phyloP scores from a whole-genome alignment of 2,888 invertebrate species.

The Carterocephalus palaemon region DNA sequence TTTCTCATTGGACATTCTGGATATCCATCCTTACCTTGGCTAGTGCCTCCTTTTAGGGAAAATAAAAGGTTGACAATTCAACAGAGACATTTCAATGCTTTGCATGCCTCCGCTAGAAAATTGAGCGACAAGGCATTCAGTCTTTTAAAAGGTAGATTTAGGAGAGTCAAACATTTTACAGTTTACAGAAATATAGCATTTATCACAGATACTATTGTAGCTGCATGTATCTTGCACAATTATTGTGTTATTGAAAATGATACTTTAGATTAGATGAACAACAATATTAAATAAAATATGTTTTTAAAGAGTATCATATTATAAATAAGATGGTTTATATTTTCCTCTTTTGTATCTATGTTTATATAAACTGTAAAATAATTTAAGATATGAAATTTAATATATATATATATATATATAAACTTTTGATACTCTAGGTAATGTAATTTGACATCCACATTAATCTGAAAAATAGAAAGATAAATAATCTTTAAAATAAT shows the following conservation, averaged over 20 bases:
- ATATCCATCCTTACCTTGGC: slow-evolving; percentile 55
- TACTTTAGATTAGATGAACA: slow-evolving; percentile 41
- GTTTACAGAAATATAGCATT: slow-evolving; percentile 57
- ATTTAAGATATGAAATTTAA: no score
- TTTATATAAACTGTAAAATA: no score
- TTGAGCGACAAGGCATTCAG: slow-evolving; percentile 54
- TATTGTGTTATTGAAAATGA: slow-evolving; percentile 57
- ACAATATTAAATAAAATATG: slow-evolving; percentile 29
- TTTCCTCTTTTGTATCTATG: no score
- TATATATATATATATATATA: no score
- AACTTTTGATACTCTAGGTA: no score
- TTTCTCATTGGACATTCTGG: slow-evolving; percentile 56
- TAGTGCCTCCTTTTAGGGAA: slow-evolving; percentile 55
- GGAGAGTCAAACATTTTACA: slow-evolving; percentile 50
- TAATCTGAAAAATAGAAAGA: no score
- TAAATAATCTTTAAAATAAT: no score
- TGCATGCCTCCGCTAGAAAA: slow-evolving; percentile 49
- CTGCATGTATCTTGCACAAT: slow-evolving; percentile 60
- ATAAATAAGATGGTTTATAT: no score
- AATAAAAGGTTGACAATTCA: slow-evolving; percentile 51
- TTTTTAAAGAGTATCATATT: slow-evolving; percentile 15
- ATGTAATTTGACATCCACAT: no score
- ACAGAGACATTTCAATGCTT: slow-evolving; percentile 52
- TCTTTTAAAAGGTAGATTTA: slow-evolving; percentile 49
- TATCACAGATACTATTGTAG: slow-evolving; percentile 56